Evolutionary conservation across 2,888 invertebrate genomes (phyloP).

Genomic region (Phengaris arion): DNA sequence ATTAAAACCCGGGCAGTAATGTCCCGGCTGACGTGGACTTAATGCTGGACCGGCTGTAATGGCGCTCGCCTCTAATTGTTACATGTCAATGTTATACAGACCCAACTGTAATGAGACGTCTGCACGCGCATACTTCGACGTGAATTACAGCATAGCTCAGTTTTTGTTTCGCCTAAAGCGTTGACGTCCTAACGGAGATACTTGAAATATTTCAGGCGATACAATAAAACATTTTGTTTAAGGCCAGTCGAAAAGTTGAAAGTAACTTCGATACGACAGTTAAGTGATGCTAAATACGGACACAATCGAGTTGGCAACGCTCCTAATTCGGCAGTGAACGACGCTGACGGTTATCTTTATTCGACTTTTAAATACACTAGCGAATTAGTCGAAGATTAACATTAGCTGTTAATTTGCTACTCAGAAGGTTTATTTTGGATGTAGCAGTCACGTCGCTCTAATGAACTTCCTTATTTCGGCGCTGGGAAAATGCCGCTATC

Average conservation of each 20-base stretch:
- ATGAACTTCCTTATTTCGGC: constrained; percentile 74
- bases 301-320: constrained; percentile 38
- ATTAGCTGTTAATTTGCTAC: constrained; percentile 61
- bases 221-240: background rate
- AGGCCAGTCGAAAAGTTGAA: background rate
- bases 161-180: constrained; percentile 9
- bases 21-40: constrained; percentile 71
- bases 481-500: constrained; percentile 64
- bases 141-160: constrained; percentile 15
- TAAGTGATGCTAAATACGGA: constrained; percentile 29
- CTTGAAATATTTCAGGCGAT: background rate
- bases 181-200: background rate
- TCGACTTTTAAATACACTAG: constrained; percentile 36
- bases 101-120: constrained; percentile 17
- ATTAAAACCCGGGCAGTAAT: constrained; percentile 76
- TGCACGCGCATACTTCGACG: constrained; percentile 1
- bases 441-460: constrained; percentile 66
- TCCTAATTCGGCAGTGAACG: constrained; percentile 38
- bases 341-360: constrained; percentile 38
- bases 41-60: constrained; percentile 72
- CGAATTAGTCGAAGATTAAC: constrained; percentile 49
- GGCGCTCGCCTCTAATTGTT: constrained; percentile 70
- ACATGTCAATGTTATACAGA: constrained; percentile 64
- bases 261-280: constrained; percentile 6
- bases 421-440: constrained; percentile 59